Evolutionary conservation across 2,888 invertebrate genomes (phyloP), one percentile per base, ranked within the genome.

Genomic region (Allolobophora icterica): DNA sequence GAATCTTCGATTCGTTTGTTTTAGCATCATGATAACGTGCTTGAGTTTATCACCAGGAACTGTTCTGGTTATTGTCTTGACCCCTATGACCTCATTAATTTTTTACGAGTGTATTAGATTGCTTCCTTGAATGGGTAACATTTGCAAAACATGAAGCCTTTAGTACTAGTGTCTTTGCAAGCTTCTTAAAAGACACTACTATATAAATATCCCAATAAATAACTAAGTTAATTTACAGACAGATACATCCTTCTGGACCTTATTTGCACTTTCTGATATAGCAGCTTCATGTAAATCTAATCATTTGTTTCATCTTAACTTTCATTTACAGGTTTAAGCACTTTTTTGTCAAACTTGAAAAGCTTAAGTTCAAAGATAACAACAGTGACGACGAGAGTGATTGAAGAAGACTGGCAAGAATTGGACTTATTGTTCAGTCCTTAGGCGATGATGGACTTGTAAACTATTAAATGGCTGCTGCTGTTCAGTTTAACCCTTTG

Each of bases 251-350:
- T 52, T 52, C 71, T 71, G 30, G 8, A 1, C 17, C 11, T 71
- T n/a, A 71, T n/a, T 71, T n/a, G n/a, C n/a, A 3, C 71, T 71
- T 8, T 71, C n/a, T 71, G 71, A 71, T 30, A 8, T 8, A 5
- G 71, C 71, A 71, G 1, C 24, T 1, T 8, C 17, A 17, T 71
- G 0, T 71, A 71, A 71, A 71, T n/a, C n/a, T 71, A 71, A 71
- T 71, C 71, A n/a, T 71, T 71, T 71, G 24, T 52, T 71, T 71
- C n/a, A n/a, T 71, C 30, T 71, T 30, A 71, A 71, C 71, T 71
- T 5, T 71, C 71, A 15, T 90, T 90, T 90, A 24, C 91, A 91
- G 91, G 84, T 91, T 91, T 91, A 83, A 91, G 89, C 91, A 89
- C 38, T 91, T 91, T 89, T 35, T 91, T 58, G 91, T 91, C 40